These are phyloP conservation scores for Mormyrus proboscirostris DNA, from an alignment of 2,797 vertebrate genomes.

Conservation along the genomic window DNA sequence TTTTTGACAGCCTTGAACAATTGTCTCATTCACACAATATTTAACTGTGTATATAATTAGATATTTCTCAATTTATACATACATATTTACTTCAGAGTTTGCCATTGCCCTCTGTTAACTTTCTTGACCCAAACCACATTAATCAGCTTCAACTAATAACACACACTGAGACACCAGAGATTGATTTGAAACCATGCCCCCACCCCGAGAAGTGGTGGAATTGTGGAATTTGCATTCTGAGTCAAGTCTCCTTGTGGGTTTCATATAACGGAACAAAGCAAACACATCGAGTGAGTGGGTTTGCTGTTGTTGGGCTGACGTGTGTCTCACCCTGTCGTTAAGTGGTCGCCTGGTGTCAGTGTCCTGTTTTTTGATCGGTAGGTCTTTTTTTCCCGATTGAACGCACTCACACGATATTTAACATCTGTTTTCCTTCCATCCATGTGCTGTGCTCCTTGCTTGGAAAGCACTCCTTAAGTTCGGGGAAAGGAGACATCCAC, in stretches of 20 bases:
- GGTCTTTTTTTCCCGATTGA: background rate
- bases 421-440: slow-evolving; percentile 1
- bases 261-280: background rate
- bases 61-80: background rate
- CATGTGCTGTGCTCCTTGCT: background rate
- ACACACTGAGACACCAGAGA: slow-evolving; percentile 29
- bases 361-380: background rate
- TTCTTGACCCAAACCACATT: slow-evolving; percentile 49
- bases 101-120: slow-evolving; percentile 43
- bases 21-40: slow-evolving; percentile 52
- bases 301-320: background rate
- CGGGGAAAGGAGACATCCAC: background rate
- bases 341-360: background rate
- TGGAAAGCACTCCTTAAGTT: background rate
- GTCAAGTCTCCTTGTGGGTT: slow-evolving; percentile 26
- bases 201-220: background rate
- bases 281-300: background rate
- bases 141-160: slow-evolving; percentile 60
- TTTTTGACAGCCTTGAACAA: slow-evolving; percentile 49
- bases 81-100: slow-evolving; percentile 39
- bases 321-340: background rate
- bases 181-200: slow-evolving; percentile 29
- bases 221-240: slow-evolving; percentile 23
- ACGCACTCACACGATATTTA: background rate
- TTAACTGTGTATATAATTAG: slow-evolving; percentile 26